Conservation (phyloP, 2,888 invertebrate genomes). For the Ectropis crepuscularia region DNA sequence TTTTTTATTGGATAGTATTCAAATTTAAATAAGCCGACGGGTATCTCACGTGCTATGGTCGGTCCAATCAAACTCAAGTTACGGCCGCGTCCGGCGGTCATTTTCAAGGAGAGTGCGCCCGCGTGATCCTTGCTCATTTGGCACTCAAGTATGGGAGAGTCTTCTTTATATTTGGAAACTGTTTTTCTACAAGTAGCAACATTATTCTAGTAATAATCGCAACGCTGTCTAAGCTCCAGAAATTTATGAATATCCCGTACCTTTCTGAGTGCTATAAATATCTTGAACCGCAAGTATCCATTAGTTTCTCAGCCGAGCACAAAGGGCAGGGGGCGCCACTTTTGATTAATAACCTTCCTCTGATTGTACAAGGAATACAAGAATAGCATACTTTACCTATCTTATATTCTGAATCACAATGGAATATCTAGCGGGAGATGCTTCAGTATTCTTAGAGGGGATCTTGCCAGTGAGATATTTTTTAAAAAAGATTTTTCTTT, state of each 20-base stretch:
- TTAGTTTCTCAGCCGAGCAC: slow-evolving; percentile 32
- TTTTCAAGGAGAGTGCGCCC: too few relatives aligned
- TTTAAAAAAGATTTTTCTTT: slow-evolving; percentile 6
- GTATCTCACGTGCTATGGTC: too few relatives aligned
- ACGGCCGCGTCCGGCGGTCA: too few relatives aligned
- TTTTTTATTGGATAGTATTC: too few relatives aligned
- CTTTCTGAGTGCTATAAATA: slow-evolving; percentile 18
- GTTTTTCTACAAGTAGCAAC: neutral
- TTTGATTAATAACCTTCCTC: slow-evolving; percentile 36
- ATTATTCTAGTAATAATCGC: neutral
- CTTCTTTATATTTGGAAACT: too few relatives aligned
- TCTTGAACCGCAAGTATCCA: slow-evolving; percentile 24
- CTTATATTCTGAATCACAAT: slow-evolving; percentile 10
- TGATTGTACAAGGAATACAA: slow-evolving; percentile 25
- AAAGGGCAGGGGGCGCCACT: slow-evolving; percentile 30
- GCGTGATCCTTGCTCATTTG: too few relatives aligned
- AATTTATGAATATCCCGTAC: slow-evolving; percentile 7
- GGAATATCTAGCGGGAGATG: slow-evolving; percentile 5
- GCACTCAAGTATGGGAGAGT: too few relatives aligned
- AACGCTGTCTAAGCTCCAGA: neutral
- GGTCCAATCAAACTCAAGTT: too few relatives aligned
- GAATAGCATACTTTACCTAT: slow-evolving; percentile 17
- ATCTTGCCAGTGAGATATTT: slow-evolving; percentile 3
- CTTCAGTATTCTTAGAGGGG: slow-evolving; percentile 6
- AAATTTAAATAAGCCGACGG: too few relatives aligned